Base-by-base conservation (phyloP, 2,888 invertebrate species). In the Marronus borbonicus region DNA sequence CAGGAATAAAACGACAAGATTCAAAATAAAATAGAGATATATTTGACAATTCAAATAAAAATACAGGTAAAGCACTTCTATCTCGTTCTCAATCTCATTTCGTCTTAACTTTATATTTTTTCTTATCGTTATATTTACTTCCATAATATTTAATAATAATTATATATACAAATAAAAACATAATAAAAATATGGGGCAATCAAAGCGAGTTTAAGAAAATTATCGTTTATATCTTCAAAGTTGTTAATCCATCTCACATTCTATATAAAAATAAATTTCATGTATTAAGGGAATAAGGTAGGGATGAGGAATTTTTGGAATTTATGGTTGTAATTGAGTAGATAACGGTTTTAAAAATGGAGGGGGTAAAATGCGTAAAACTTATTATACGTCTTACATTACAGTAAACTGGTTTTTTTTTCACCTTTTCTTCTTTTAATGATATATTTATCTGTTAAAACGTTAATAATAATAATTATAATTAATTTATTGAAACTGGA, bases 11-110 rank as follows among this genome's bases (percentile, higher is more conserved):
- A 74, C 74, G 0, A 39, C 28, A 3, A 58, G 28, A 24, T 36
- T 65, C 77, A 78, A 76, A 79, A 79, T 79, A 79, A 79, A 79
- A 77, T 78, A 76, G 68, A 76, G 68, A 69, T 79, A 79, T 79
- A 79, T 79, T 79, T 79, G 66, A 79, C 76, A 79, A 52, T 62
- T 68, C 72, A 76, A 76, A 79, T 66, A 77, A 77, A 24, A 72
- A 79, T 79, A 79, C 79, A 79, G 62, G 62, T 77, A 79, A 79
- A 79, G 79, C 79, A 72, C 72, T 58, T 79, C 58, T 77, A 31
- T 20, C 62, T 49, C 31, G 28, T 49, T 24, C 14, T 62, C 10
- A 20, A 17, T 28, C 17, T 60, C 75, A 62, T 62, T 44, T 68
- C 52, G 31, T 55, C 31, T 3, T 17, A 14, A 65, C 12, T 64